Evolutionary conservation across 2,113 vertebrate genomes (phyloP), one percentile per base, ranked within the genome.

Genomic region (Chloebia gouldiae): DNA sequence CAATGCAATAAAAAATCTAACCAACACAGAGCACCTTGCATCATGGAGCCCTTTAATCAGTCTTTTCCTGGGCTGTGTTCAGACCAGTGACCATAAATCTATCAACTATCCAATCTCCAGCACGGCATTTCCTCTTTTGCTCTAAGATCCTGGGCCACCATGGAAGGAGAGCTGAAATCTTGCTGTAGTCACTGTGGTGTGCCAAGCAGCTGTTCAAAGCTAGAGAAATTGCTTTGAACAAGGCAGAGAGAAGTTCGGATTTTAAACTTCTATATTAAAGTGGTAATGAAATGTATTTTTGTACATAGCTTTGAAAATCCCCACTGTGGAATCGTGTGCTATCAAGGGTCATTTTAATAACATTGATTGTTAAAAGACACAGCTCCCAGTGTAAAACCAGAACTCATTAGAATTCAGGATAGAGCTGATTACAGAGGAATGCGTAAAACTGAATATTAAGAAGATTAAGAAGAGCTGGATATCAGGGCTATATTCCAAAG

Each of bases 321-420:
- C 70, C 82, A 47, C 88, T 77, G 72, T 81, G 66, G 86, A 93
- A 94, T 94, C 68, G 56, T 53, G 91, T 33, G 2, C 78, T 91
- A 73, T 64, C 82, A 94, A 81, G 92, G 94, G 68, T 97, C 88
- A 96, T 98, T 98, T 97, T 94, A 97, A 96, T 97, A 96, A 94
- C 72, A 91, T 95, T n/a, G 86, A 93, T 96, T 96, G 83, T 86
- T 96, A 96, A 96, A 97, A 97, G 94, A 86, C 76, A 93, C 59
- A 64, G 94, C 47, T 97, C 61, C 86, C 65, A 94, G 51, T 92
- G 83, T 94, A 95, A 85, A 93, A 92, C 14, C 85, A 95, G 92
- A 93, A 91, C 85, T 94, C 93, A 92, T 97, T 97, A 97, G 95
- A 91, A 97, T 97, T 86, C 92, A 94, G 93, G 92, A 93, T 95